Evolutionary conservation across 1,140 invertebrate species (phyloP).

Genomic region (Drosophila baimaii): DNA sequence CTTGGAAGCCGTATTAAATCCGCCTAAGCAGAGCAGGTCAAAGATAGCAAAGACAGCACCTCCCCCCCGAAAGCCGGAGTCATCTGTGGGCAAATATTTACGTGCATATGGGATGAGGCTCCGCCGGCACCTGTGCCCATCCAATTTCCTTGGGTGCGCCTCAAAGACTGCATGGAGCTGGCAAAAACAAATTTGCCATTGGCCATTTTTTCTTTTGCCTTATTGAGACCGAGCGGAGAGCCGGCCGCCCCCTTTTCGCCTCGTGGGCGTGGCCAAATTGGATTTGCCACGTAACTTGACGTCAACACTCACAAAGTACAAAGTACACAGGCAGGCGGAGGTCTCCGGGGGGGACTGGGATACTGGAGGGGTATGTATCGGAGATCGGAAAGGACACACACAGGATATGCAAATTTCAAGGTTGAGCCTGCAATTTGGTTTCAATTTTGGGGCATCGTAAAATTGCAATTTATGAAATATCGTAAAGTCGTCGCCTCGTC

Average conservation of each 20-base stretch:
- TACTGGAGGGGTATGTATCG: conserved; percentile 7
- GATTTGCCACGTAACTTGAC: conserved; percentile 67
- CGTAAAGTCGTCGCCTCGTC: conserved; percentile 40
- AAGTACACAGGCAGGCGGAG: conserved; percentile 35
- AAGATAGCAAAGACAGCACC: conserved; percentile 1
- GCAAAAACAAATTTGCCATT: conserved; percentile 43
- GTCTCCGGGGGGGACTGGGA: neutral
- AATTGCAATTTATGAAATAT: conserved; percentile 54
- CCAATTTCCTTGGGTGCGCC: conserved; percentile 22
- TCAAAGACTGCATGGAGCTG: conserved; percentile 29
- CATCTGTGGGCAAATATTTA: conserved; percentile 37
- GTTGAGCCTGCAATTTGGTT: conserved; percentile 46
- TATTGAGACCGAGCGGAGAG: conserved; percentile 12
- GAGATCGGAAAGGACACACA: conserved; percentile 19
- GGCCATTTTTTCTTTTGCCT: conserved; percentile 33
- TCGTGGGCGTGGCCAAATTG: conserved; percentile 57
- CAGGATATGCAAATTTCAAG: conserved; percentile 49
- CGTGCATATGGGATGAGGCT: conserved; percentile 28
- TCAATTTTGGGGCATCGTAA: conserved; percentile 46
- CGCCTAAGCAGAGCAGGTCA: conserved; percentile 18
- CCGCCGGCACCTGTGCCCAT: conserved; percentile 23
- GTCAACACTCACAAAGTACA: conserved; percentile 64
- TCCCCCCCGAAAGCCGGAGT: conserved; percentile 7
- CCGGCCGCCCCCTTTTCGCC: neutral
- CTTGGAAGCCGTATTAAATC: conserved; percentile 4